Base-by-base conservation (phyloP, 1,140 invertebrate genomes). In the Drosophila trapezifrons region DNA sequence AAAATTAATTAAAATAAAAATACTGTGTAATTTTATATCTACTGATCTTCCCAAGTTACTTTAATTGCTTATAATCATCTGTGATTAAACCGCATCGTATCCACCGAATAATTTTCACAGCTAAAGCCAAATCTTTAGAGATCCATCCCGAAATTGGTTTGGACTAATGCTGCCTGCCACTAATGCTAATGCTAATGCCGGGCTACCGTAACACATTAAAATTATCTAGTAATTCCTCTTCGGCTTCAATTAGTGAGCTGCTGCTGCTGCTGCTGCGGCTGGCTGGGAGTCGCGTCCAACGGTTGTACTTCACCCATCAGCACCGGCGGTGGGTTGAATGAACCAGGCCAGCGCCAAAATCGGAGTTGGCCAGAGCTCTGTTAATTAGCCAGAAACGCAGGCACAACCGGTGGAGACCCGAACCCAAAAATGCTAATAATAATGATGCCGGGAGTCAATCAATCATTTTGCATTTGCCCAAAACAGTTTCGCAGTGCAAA, bases 381-480 rank as follows among this genome's bases (percentile, higher is more conserved):
- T 89, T 90, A 89, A 87, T 87, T 87, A 78, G 63, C 77, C 78
- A 78, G 73, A 86, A 84, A 56, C 75, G 82, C 60, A 78, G 60
- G 57, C 74, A 74, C 77, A 86, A 80, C 76, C 76, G 67, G 57
- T 20, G 32, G 32, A 58, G 67, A 66, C 43, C 17, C 49, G 20
- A 58, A 35, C 49, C 64, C 40, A 82, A 71, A 71, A 72, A 71
- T 49, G 67, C 51, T 71, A 71, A 80, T 76, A 84, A 89, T 89
- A 80, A 89, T 80, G 77, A 80, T 83, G 76, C 69, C 60, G 22
- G 76, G 73, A 80, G 74, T 80, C 70, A 84, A 87, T 87, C 84
- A 87, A 87, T 87, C 84, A 87, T 87, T 87, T 89, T 78, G 70
- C 85, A 79, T 72, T 85, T 82, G 65, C 38, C 60, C 60, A 62